These are phyloP conservation scores for Spilosoma lubricipeda DNA, from an alignment of 2,888 invertebrate species.

Conservation along the genomic window DNA sequence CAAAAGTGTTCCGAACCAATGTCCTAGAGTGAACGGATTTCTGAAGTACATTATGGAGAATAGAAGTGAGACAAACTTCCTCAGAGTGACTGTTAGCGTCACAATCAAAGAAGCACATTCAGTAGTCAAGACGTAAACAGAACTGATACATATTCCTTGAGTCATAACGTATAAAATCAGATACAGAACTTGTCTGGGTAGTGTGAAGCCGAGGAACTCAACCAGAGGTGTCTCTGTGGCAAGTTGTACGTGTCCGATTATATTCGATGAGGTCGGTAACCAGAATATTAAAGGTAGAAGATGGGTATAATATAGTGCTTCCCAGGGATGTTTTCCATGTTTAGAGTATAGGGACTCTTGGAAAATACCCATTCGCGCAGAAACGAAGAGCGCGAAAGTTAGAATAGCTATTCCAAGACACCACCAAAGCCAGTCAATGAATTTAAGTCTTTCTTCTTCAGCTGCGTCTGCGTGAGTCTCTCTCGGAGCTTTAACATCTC, in stretches of 20 bases:
- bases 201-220: constrained; percentile 85
- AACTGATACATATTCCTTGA: constrained; percentile 97
- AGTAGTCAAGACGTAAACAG: constrained; percentile 97
- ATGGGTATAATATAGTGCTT: constrained; percentile 96
- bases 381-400: constrained; percentile 95
- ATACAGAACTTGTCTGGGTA: constrained; percentile 93
- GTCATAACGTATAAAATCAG: constrained; percentile 94
- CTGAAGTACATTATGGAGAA: constrained; percentile 98
- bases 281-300: constrained; percentile 96
- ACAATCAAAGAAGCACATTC: constrained; percentile 98
- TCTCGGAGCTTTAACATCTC: constrained; percentile 87
- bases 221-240: constrained; percentile 89
- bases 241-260: constrained; percentile 91
- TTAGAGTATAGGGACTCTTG: constrained; percentile 94
- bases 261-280: constrained; percentile 91
- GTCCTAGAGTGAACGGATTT: constrained; percentile 96
- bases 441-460: constrained; percentile 75
- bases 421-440: constrained; percentile 87
- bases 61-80: constrained; percentile 98
- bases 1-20: constrained; percentile 95
- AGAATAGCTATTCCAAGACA: constrained; percentile 92
- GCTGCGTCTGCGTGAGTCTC: constrained; percentile 75
- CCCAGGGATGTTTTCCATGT: constrained; percentile 96
- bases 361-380: constrained; percentile 98
- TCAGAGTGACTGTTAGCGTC: constrained; percentile 96